These are phyloP conservation scores for Electrona antarctica DNA, from an alignment of 2,113 vertebrate genomes.

Conservation along the genomic window DNA sequence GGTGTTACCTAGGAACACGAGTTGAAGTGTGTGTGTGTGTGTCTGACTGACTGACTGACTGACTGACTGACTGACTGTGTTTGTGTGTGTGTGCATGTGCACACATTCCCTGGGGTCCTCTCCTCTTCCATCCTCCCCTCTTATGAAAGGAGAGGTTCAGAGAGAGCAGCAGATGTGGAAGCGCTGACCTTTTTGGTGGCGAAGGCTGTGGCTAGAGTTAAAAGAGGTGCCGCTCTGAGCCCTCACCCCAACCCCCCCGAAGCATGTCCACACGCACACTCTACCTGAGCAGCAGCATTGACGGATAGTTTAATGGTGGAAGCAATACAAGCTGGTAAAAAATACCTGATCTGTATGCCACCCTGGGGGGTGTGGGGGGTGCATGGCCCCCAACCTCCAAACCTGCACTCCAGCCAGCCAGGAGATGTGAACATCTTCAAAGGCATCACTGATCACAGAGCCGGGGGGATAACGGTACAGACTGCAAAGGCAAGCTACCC, in stretches of 20 bases:
- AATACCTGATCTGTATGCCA: slow-evolving; percentile 47
- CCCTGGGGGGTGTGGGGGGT: slow-evolving; percentile 37
- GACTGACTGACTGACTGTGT: too few species aligned
- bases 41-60: background rate
- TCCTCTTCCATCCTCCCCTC: slow-evolving; percentile 69
- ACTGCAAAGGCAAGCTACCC: slow-evolving; percentile 45
- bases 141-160: slow-evolving; percentile 73
- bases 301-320: slow-evolving; percentile 46
- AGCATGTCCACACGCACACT: slow-evolving; percentile 6
- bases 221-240: slow-evolving; percentile 54
- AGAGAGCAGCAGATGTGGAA: slow-evolving; percentile 76
- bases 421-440: slow-evolving; percentile 55
- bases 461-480: slow-evolving; percentile 24
- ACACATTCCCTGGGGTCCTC: slow-evolving; percentile 66
- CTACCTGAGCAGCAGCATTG: slow-evolving; percentile 17
- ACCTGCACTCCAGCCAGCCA: slow-evolving; percentile 36
- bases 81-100: background rate
- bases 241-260: slow-evolving; percentile 7
- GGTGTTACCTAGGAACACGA: slow-evolving; percentile 30
- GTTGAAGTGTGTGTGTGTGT: slow-evolving; percentile 34
- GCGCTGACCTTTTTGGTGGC: slow-evolving; percentile 76
- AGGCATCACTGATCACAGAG: slow-evolving; percentile 19
- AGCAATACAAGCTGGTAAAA: slow-evolving; percentile 38
- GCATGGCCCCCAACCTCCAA: slow-evolving; percentile 17
- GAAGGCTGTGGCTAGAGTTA: slow-evolving; percentile 62